These are phyloP conservation scores for Vireo altiloquus DNA, from an alignment of 2,113 vertebrate genomes.

Conservation along the genomic window DNA sequence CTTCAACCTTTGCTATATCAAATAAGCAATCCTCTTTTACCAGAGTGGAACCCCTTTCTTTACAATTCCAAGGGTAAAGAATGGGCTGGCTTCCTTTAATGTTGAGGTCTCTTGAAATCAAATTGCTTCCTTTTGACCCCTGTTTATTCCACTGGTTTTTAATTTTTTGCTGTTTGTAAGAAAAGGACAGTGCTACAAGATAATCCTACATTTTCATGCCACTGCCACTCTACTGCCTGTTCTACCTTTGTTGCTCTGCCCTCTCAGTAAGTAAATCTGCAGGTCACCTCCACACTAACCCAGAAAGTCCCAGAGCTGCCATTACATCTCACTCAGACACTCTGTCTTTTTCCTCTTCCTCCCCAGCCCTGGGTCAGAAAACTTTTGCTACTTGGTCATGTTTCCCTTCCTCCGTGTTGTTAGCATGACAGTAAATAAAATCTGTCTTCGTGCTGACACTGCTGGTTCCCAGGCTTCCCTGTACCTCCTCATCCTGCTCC, in stretches of 20 bases:
- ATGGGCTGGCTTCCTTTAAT: not conserved
- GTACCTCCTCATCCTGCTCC: not conserved
- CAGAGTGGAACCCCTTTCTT: not conserved
- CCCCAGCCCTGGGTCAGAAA: not conserved
- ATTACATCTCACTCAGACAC: accelerated
- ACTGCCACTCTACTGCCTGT: not conserved
- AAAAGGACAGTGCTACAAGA: not conserved
- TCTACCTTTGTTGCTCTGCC: not conserved
- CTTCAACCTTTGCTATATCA: not conserved
- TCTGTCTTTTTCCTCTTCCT: not conserved
- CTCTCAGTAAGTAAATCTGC: not conserved
- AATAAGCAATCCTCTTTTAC: not conserved
- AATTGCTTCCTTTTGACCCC: not conserved
- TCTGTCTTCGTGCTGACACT: not conserved
- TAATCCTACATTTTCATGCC: not conserved
- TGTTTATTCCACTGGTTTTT: not conserved
- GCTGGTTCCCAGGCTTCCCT: not conserved
- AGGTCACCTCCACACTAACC: not conserved
- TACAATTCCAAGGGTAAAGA: not conserved
- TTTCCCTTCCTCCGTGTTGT: not conserved
- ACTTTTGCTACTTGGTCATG: not conserved
- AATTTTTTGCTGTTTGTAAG: not conserved
- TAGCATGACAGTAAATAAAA: not conserved
- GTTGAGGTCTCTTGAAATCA: not conserved
- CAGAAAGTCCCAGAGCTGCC: not conserved